phyloP scores from a whole-genome alignment of 2,797 vertebrate species.

The Gastrophryne carolinensis region DNA sequence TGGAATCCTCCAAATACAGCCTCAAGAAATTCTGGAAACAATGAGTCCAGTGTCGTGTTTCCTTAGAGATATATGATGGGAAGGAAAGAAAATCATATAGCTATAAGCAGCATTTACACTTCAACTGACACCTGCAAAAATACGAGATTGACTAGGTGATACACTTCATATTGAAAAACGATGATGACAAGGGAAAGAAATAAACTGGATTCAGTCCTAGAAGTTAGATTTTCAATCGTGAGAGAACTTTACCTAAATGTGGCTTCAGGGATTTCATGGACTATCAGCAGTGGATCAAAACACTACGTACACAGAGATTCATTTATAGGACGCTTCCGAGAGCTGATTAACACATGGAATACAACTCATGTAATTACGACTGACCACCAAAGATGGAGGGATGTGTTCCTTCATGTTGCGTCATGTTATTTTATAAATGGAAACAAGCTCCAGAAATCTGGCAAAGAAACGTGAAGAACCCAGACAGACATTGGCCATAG shows the following conservation, averaged over 20 bases:
- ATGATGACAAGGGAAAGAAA: not conserved
- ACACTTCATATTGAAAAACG: not conserved
- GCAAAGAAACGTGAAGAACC: not conserved
- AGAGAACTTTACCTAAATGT: not conserved
- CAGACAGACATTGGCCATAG: conserved; percentile 9
- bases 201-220: not conserved
- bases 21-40: not conserved
- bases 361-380: not conserved
- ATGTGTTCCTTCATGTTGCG: not conserved
- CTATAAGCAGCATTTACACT: not conserved
- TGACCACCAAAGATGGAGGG: conserved; percentile 9
- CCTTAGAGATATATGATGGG: not conserved
- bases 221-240: too few species aligned
- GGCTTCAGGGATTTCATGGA: not conserved
- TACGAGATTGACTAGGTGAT: not conserved
- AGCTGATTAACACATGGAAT: not conserved
- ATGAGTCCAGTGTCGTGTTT: not conserved
- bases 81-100: not conserved
- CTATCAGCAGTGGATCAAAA: not conserved
- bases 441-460: conserved; percentile 19
- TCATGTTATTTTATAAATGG: not conserved
- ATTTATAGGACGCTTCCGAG: too few species aligned
- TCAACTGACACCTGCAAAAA: conserved; percentile 7
- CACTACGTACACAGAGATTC: too few species aligned
- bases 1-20: not conserved